phyloP scores from a whole-genome alignment of 2,888 invertebrate genomes.

The Aelia acuminata region DNA sequence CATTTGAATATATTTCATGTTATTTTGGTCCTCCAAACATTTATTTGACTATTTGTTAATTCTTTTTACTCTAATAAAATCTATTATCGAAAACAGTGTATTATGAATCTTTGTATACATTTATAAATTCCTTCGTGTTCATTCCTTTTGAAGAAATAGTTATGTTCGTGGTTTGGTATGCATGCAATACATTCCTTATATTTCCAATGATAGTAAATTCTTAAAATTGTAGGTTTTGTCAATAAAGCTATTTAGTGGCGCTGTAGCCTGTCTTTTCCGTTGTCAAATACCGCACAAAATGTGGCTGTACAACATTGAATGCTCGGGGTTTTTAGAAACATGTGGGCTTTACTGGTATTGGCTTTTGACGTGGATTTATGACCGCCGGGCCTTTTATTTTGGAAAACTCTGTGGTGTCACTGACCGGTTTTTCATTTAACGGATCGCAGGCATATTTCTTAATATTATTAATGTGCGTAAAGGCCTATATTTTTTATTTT shows the following conservation, averaged over 20 bases:
- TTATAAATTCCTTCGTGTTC: no score
- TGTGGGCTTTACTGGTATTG: neutral
- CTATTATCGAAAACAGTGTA: no score
- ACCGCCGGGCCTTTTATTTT: neutral
- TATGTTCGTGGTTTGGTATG: neutral
- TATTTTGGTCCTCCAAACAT: no score
- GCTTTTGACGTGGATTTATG: constrained; percentile 41
- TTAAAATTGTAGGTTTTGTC: neutral
- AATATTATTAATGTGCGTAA: constrained; percentile 32
- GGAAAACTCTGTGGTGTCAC: constrained; percentile 22
- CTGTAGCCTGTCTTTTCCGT: neutral
- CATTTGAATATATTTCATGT: no score
- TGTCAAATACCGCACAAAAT: neutral
- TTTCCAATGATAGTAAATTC: neutral
- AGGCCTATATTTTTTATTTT: neutral
- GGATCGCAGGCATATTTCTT: constrained; percentile 23
- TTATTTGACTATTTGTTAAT: no score
- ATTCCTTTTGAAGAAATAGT: no score
- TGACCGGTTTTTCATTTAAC: neutral
- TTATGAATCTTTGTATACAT: no score
- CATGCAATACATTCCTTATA: neutral
- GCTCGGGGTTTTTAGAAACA: neutral
- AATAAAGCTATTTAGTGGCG: neutral
- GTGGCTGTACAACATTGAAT: neutral
- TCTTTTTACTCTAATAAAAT: no score